phyloP scores from a whole-genome alignment of 2,888 invertebrate species.

The Tanypteryx hageni region DNA sequence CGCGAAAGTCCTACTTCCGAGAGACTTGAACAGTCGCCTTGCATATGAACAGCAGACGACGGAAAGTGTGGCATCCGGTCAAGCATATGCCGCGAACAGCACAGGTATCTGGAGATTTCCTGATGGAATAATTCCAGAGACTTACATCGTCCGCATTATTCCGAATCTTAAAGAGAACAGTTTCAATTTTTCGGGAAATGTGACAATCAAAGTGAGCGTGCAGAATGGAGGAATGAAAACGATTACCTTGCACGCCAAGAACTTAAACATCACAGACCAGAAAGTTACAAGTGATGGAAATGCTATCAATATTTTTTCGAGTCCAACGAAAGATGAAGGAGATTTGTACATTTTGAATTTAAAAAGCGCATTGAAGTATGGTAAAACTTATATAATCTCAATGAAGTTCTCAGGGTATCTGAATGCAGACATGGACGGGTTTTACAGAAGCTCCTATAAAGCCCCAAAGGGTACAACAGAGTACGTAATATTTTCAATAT shows the following conservation, averaged over 20 bases:
- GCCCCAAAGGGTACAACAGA: slow-evolving; percentile 75
- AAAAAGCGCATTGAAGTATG: slow-evolving; percentile 72
- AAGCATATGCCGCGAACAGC: background rate
- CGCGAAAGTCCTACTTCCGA: background rate
- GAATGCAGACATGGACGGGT: slow-evolving; percentile 79
- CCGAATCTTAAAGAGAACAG: background rate
- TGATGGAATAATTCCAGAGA: background rate
- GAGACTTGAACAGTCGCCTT: background rate
- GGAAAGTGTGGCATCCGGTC: background rate
- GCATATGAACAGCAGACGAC: background rate
- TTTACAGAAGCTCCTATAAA: slow-evolving; percentile 80
- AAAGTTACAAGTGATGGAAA: background rate
- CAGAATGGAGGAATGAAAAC: background rate
- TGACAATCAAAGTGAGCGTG: background rate
- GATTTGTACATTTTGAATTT: slow-evolving; percentile 77
- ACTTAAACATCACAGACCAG: background rate
- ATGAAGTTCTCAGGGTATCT: slow-evolving; percentile 79
- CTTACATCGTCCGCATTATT: background rate
- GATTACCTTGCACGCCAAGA: background rate
- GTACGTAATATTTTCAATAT: slow-evolving; percentile 74
- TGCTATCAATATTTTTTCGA: background rate
- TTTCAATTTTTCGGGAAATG: background rate
- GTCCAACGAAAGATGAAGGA: background rate
- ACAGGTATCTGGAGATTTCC: background rate
- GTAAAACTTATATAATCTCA: slow-evolving; percentile 75